Evolutionary conservation across 1,140 invertebrate genomes (phyloP).

Genomic region (Diuraphis noxia): DNA sequence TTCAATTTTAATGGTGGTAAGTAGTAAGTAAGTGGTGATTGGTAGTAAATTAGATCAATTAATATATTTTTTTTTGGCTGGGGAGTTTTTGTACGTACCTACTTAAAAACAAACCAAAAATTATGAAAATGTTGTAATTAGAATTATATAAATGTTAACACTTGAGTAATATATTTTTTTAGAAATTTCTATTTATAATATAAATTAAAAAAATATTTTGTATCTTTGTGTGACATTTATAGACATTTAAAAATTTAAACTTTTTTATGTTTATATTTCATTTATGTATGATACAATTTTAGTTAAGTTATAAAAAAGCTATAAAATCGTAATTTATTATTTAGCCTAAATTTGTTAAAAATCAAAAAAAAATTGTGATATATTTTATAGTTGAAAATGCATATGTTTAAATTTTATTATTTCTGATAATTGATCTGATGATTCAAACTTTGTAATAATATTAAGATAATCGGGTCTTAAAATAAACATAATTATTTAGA

Average conservation of each 20-base stretch:
- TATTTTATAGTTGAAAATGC: too few relatives aligned
- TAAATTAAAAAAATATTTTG: too few relatives aligned
- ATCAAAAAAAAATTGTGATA: too few relatives aligned
- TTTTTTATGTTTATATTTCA: too few relatives aligned
- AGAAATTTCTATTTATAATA: neutral
- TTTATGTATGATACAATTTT: too few relatives aligned
- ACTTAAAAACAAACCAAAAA: too few relatives aligned
- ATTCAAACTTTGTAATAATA: neutral
- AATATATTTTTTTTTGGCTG: neutral
- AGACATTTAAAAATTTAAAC: neutral
- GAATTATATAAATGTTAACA: neutral
- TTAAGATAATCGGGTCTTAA: neutral
- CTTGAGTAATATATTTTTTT: neutral
- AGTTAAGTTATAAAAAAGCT: too few relatives aligned
- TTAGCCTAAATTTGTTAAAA: too few relatives aligned
- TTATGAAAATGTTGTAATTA: neutral
- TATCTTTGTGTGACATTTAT: neutral
- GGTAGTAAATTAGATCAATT: neutral
- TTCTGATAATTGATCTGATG: neutral
- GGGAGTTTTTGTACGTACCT: too few relatives aligned
- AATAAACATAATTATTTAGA: neutral
- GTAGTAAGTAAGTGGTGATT: neutral
- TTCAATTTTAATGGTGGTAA: neutral
- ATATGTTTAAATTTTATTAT: too few relatives aligned
- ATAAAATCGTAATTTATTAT: too few relatives aligned